Base-by-base conservation (phyloP, 92 coral and sea anemone species). In the Bergia puertoricense region DNA sequence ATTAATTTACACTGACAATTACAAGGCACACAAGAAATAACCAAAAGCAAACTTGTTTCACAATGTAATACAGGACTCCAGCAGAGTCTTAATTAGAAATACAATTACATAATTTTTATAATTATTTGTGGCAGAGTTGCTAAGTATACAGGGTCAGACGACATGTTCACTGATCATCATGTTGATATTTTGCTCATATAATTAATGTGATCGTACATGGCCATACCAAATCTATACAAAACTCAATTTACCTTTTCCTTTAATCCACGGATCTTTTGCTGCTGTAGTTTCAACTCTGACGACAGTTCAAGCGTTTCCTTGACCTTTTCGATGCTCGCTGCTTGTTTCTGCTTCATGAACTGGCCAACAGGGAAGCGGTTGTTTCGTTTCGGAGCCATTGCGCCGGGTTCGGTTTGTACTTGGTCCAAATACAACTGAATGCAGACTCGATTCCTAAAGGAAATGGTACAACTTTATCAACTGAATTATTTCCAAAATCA, bases 291-390 rank as follows among this genome's bases (percentile, higher is more conserved):
- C 46, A 90, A 57, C 40, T 86, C 92, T 76, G 79, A n/a, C 30
- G 41, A n/a, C 67, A 66, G 22, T 68, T 67, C 40, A 89, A 86
- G 77, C 86, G 86, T 66, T 90, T 30, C 90, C 82, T 86, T 20
- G 11, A 90, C 90, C 54, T 46, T 48, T 78, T 86, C 43, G 57
- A 85, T 38, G 7, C 59, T 37, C 38, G 74, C 66, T 8, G 42
- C 92, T 76, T 80, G 85, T 56, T 86, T 78, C 36, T 89, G 39
- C 56, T 50, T 66, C 90, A 89, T 90, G 79, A 50, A 90, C 1
- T 77, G 72, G 22, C 92, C 92, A 65, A 90, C 89, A 8, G 85
- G 80, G 37, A 90, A 90, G 66, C 89, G 90, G 57, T 90, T 90
- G 90, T 79, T 43, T 10, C 67, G 56, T 43, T 77, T 88, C 18